Percentiles rank a stretch among this genome's conserved stretches.
These are phyloP conservation scores for Caenorhabditis becei DNA, from an alignment of 2,888 invertebrate genomes.

Conservation along the genomic window DNA sequence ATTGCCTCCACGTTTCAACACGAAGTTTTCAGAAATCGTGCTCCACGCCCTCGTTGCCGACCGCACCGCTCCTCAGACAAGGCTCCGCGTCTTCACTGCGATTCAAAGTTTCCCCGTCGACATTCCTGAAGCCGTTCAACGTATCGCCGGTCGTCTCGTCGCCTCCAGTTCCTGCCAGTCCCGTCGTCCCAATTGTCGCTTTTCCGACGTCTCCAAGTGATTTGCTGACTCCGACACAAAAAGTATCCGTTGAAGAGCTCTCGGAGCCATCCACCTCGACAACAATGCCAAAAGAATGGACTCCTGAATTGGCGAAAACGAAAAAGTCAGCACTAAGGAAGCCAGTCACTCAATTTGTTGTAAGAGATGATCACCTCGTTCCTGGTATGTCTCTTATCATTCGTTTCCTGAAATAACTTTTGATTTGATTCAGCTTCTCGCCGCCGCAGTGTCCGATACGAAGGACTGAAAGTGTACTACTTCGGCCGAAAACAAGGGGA, in stretches of 20 bases:
- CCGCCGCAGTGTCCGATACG: constrained; percentile 20
- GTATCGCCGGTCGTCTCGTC: neutral
- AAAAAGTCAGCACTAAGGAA: constrained; percentile 28
- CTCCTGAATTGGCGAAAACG: neutral
- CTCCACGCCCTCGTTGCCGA: constrained; percentile 54
- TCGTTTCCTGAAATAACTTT: neutral
- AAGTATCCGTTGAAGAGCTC: neutral
- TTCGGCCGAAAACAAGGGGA: constrained; percentile 55
- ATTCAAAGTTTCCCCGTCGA: constrained; percentile 57
- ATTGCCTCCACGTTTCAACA: neutral
- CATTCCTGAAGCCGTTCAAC: constrained; percentile 6
- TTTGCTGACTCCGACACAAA: neutral
- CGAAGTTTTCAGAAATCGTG: constrained; percentile 42
- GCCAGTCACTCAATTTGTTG: neutral
- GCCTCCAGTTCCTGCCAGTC: neutral
- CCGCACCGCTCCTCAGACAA: constrained; percentile 28
- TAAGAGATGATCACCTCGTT: constrained; percentile 5
- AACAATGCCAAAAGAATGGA: neutral
- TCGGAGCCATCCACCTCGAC: constrained; percentile 38
- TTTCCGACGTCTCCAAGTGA: neutral
- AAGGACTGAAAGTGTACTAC: constrained; percentile 49
- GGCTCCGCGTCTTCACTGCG: constrained; percentile 39
- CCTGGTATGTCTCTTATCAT: neutral
- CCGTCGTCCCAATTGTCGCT: neutral
- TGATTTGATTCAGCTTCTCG: constrained; percentile 15